phyloP scores from a whole-genome alignment of 2,888 invertebrate species.

The Notocelia uddmanniana region DNA sequence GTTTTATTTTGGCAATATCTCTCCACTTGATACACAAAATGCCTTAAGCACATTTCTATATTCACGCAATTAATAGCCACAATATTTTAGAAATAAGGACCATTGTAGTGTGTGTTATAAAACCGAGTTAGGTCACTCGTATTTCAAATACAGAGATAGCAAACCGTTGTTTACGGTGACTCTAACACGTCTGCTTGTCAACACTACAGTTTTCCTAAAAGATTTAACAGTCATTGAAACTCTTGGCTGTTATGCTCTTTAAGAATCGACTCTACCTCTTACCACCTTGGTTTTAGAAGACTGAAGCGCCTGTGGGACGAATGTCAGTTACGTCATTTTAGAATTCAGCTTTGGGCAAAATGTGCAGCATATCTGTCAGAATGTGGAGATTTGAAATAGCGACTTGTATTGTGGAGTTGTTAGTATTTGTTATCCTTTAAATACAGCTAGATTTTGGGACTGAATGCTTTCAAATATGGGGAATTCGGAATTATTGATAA shows the following conservation, averaged over 20 bases:
- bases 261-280: not conserved
- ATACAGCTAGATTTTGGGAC: too few relatives aligned
- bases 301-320: not conserved
- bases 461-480: too few relatives aligned
- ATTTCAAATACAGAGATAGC: not conserved
- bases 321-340: not conserved
- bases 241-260: not conserved
- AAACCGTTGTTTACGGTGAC: not conserved
- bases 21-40: not conserved
- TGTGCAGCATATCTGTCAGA: not conserved
- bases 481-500: too few relatives aligned
- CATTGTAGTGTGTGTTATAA: not conserved
- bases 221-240: not conserved
- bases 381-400: not conserved
- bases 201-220: not conserved
- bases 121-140: not conserved
- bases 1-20: not conserved
- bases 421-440: too few relatives aligned
- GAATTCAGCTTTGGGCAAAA: not conserved
- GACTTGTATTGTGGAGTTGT: not conserved
- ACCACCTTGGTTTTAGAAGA: not conserved
- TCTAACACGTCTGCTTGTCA: not conserved
- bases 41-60: not conserved
- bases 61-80: not conserved
- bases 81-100: not conserved